Base-by-base conservation (phyloP, 2,113 vertebrate species). In the Osmerus eperlanus region DNA sequence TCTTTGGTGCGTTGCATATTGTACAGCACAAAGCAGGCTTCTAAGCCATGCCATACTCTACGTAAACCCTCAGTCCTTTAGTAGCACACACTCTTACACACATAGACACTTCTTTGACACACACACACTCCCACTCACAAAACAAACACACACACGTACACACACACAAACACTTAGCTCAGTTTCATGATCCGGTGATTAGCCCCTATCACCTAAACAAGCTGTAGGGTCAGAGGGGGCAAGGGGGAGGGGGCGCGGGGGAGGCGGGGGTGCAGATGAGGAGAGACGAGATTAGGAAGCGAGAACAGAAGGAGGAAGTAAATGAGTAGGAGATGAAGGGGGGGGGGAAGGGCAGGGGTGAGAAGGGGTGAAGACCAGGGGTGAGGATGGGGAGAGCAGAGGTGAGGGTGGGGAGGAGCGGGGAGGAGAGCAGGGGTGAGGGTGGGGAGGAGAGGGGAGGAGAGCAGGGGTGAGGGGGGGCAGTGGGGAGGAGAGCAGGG, bases 221-320 rank as follows among this genome's bases (percentile, higher is more conserved):
- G 89, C 86, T 87, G 87, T 89, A 86, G 87, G 86, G 82, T 81
- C 91, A 88, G 86, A 85, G 83, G 86, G 88, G 84, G 83, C 83
- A 1, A 88, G 87, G 87, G 86, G 84, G 82, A 71, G 83, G 87
- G 74, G 76, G 36, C 36, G 73, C 23, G 54, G 54, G 54, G 54
- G n/a, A n/a, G 15, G 54, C 14, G 54, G 54, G 54, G 54, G 15
- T 18, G 54, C 54, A 56, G 54, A 56, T 15, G 12, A n/a, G 54
- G 54, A 15, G 54, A 18, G 54, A n/a, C 7, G 54, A n/a, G 54
- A 9, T 41, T 41, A 41, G 36, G 36, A 41, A 41, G 36, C 8
- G 36, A 41, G 36, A 41, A 41, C 36, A 41, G 36, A 41, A 41
- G 51, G 6, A 52, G 25, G 67, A 7, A 13, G 59, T 13, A 23